phyloP scores from a whole-genome alignment of 2,888 invertebrate species.

The Pseudococcus viburni region DNA sequence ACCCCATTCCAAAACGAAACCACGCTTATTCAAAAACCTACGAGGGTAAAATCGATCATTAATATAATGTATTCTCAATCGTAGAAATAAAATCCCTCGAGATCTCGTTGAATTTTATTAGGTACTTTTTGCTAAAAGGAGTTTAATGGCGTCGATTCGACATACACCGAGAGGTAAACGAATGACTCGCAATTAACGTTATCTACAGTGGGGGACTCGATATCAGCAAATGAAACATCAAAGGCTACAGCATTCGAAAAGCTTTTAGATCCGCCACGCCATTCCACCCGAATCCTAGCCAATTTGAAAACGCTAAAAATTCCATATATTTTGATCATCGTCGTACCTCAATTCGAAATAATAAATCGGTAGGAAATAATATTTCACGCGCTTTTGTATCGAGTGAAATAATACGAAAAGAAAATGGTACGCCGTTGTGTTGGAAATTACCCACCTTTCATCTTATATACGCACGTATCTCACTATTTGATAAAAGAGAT shows the following conservation, averaged over 20 bases:
- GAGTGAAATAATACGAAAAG: neutral
- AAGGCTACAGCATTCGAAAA: neutral
- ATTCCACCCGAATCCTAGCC: neutral
- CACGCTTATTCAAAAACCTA: neutral
- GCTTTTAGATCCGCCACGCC: neutral
- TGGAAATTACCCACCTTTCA: neutral
- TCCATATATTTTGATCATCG: neutral
- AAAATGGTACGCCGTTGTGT: neutral
- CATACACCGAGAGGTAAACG: neutral
- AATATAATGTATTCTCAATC: constrained; percentile 12
- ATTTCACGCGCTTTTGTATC: neutral
- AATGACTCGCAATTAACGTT: constrained; percentile 5
- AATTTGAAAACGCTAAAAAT: constrained; percentile 4
- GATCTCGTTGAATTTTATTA: constrained; percentile 1
- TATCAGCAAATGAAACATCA: neutral
- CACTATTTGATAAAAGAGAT: neutral
- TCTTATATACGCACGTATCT: neutral
- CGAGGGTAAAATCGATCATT: neutral
- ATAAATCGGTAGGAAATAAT: neutral
- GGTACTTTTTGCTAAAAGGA: neutral
- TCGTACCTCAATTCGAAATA: neutral
- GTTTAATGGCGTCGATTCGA: neutral
- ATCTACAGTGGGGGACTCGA: neutral
- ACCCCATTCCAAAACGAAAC: neutral
- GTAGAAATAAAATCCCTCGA: neutral